Conservation (phyloP, 2,888 invertebrate species). For the Xanthorhoe designata region DNA sequence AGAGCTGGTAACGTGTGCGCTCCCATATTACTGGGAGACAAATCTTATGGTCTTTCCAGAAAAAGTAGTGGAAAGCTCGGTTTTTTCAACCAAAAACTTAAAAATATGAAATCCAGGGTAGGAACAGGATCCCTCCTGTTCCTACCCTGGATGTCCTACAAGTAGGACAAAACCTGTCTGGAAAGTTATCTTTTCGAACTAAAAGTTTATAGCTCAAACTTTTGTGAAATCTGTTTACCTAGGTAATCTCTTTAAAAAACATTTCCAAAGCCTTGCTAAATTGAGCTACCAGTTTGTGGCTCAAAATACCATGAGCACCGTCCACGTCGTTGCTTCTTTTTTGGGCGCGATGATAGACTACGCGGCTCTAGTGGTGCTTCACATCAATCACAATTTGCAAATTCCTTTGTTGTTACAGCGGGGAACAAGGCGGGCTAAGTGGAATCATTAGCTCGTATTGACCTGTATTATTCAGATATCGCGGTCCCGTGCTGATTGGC, state of each 20-base stretch:
- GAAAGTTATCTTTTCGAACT: too few species aligned
- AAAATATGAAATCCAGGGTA: neutral
- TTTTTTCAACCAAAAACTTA: neutral
- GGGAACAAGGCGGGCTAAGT: constrained; percentile 17
- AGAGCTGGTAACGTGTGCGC: constrained; percentile 2
- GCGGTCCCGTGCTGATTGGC: constrained; percentile 51
- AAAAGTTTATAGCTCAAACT: too few species aligned
- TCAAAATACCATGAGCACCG: neutral
- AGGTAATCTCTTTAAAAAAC: too few species aligned
- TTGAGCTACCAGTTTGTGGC: too few species aligned
- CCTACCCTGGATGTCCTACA: too few species aligned
- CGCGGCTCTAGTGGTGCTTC: constrained; percentile 3
- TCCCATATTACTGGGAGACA: constrained; percentile 9
- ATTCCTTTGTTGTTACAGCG: constrained; percentile 12
- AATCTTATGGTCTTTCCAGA: constrained; percentile 8
- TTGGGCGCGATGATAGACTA: neutral
- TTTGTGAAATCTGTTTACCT: too few species aligned
- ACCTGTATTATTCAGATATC: constrained; percentile 48
- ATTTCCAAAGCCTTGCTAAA: too few species aligned
- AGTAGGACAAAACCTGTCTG: too few species aligned
- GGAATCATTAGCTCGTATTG: constrained; percentile 26
- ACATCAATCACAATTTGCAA: constrained; percentile 20
- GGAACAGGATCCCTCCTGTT: too few species aligned
- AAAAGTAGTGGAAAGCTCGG: neutral
- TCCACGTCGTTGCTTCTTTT: neutral